Conservation (phyloP, 2,797 vertebrate genomes). For the Pseudocheirus occidentalis region DNA sequence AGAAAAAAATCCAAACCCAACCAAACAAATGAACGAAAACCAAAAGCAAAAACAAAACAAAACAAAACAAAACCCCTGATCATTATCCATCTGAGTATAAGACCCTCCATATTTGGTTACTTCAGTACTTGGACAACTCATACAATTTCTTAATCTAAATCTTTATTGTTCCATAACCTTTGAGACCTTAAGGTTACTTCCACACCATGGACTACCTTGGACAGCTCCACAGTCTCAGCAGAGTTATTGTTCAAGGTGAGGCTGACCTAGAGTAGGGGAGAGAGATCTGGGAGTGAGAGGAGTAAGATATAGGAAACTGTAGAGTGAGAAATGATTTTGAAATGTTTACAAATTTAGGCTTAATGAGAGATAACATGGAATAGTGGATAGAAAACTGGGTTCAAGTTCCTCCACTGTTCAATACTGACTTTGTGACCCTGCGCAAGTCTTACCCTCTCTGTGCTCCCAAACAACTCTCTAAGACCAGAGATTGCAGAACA, state of each 20-base stretch:
- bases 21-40: not conserved
- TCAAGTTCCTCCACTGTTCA: not conserved
- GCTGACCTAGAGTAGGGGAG: not conserved
- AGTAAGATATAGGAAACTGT: not conserved
- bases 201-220: not conserved
- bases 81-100: not conserved
- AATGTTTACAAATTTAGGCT: not conserved
- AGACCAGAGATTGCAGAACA: not conserved
- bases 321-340: not conserved
- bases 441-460: not conserved
- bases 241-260: not conserved
- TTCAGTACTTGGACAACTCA: not conserved
- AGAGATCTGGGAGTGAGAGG: not conserved
- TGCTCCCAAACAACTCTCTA: not conserved
- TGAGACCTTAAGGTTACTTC: not conserved
- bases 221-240: not conserved
- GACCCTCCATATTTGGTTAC: not conserved
- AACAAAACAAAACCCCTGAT: not conserved
- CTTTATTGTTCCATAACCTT: not conserved
- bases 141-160: not conserved
- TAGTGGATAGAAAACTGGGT: not conserved
- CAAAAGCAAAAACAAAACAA: not conserved
- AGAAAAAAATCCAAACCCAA: not conserved
- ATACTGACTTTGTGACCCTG: not conserved
- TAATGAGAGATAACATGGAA: not conserved